Percentiles rank a stretch among this genome's conserved stretches.
Evolutionary conservation across 2,888 invertebrate genomes (phyloP).

Genomic region (Drosophila fungiperda): DNA sequence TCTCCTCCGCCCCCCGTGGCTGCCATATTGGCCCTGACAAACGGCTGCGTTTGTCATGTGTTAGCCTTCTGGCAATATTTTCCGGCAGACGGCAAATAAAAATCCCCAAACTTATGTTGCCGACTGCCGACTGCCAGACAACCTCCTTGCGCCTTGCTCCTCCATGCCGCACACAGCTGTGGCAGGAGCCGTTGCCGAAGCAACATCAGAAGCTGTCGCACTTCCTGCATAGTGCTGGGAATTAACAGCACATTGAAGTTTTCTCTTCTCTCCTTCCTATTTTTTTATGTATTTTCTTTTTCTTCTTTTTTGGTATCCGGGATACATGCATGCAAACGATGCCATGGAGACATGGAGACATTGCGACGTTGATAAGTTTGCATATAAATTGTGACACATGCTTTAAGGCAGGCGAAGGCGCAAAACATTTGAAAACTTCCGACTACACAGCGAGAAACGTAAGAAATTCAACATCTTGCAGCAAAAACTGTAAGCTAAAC

Average conservation of each 20-base stretch:
- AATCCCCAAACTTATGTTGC: slow-evolving; percentile 81
- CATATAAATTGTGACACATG: slow-evolving; percentile 80
- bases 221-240: slow-evolving; percentile 61
- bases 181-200: slow-evolving; percentile 15
- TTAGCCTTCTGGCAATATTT: slow-evolving; percentile 79
- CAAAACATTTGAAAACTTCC: slow-evolving; percentile 39
- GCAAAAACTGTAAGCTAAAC: background rate
- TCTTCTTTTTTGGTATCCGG: slow-evolving; percentile 30
- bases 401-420: slow-evolving; percentile 8
- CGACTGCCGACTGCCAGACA: slow-evolving; percentile 55
- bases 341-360: slow-evolving; percentile 75
- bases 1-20: background rate
- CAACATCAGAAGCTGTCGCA: slow-evolving; percentile 36
- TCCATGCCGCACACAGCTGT: slow-evolving; percentile 28
- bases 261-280: background rate
- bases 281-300: slow-evolving; percentile 5
- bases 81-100: slow-evolving; percentile 78
- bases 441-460: background rate
- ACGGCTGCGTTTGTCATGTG: slow-evolving; percentile 81
- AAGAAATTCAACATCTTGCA: background rate
- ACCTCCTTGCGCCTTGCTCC: slow-evolving; percentile 41
- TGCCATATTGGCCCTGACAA: slow-evolving; percentile 69
- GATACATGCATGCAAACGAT: slow-evolving; percentile 72
- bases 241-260: slow-evolving; percentile 75
- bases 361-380: slow-evolving; percentile 79